phyloP scores from a whole-genome alignment of 2,113 vertebrate species.

The Pelodiscus sinensis region DNA sequence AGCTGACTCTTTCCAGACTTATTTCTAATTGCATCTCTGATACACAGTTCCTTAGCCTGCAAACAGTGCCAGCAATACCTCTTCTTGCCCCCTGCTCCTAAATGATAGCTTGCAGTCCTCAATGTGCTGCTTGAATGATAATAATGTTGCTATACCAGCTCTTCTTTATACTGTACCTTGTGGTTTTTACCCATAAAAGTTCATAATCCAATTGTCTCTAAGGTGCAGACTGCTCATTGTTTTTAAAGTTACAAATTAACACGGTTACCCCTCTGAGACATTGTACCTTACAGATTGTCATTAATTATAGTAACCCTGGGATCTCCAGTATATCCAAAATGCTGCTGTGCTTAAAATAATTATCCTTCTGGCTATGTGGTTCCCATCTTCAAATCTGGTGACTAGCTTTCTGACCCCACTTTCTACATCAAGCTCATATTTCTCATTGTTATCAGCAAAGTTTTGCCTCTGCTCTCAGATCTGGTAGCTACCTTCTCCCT shows the following conservation, averaged over 20 bases:
- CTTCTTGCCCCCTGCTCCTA: no score
- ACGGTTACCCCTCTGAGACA: no score
- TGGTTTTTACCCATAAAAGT: no score
- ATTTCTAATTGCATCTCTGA: no score
- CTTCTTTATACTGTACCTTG: neutral
- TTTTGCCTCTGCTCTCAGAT: neutral
- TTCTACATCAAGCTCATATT: neutral
- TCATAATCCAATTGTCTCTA: no score
- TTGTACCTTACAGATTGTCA: neutral
- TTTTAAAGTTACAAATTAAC: no score
- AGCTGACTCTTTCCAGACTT: no score
- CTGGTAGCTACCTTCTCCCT: neutral
- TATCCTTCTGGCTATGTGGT: neutral
- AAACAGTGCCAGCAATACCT: no score
- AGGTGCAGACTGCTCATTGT: no score
- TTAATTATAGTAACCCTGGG: neutral
- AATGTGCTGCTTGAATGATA: neutral
- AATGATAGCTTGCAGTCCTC: neutral
- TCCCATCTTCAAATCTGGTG: neutral
- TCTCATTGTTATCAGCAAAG: neutral
- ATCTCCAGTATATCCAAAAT: neutral
- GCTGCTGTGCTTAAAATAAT: neutral
- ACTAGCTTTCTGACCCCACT: neutral
- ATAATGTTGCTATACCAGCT: rapidly evolving
- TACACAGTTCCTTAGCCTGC: no score